Percentiles rank a stretch among this genome's conserved stretches.
phyloP scores from a whole-genome alignment of 1,140 invertebrate species.

The Heliconius hermathena region DNA sequence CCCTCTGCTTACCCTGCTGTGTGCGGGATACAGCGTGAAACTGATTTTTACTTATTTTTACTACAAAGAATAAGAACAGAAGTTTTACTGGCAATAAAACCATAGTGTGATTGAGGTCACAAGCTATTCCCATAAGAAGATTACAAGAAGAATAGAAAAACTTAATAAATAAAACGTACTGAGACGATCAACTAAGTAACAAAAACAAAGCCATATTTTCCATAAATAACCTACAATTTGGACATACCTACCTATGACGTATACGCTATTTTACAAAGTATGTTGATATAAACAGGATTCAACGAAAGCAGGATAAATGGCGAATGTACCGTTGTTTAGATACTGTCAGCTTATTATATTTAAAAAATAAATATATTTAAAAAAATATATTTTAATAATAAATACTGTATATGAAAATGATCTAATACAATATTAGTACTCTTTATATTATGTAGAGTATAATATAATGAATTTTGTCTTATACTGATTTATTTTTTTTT shows the following conservation, averaged over 20 bases:
- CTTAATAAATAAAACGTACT: constrained; percentile 40
- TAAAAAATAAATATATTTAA: constrained; percentile 41
- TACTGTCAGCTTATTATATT: neutral
- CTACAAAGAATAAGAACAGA: neutral
- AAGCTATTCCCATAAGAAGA: constrained; percentile 30
- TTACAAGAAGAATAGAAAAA: constrained; percentile 37
- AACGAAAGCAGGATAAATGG: constrained; percentile 24
- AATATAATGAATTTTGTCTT: too few relatives aligned
- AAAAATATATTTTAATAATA: neutral
- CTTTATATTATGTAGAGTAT: too few relatives aligned
- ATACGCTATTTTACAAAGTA: constrained; percentile 43
- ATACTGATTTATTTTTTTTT: too few relatives aligned
- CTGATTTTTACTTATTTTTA: neutral
- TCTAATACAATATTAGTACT: too few relatives aligned
- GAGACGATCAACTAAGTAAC: constrained; percentile 44
- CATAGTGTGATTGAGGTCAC: constrained; percentile 6
- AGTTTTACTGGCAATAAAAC: neutral
- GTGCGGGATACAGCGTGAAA: too few relatives aligned
- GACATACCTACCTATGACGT: constrained; percentile 34
- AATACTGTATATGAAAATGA: too few relatives aligned
- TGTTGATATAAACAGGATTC: constrained; percentile 36
- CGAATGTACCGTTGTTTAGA: constrained; percentile 14
- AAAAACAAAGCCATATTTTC: constrained; percentile 65
- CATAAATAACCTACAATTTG: constrained; percentile 30
- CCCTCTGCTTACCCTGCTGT: too few relatives aligned